Evolutionary conservation across 2,888 invertebrate species (phyloP).

Genomic region (Ormyrus labotus): DNA sequence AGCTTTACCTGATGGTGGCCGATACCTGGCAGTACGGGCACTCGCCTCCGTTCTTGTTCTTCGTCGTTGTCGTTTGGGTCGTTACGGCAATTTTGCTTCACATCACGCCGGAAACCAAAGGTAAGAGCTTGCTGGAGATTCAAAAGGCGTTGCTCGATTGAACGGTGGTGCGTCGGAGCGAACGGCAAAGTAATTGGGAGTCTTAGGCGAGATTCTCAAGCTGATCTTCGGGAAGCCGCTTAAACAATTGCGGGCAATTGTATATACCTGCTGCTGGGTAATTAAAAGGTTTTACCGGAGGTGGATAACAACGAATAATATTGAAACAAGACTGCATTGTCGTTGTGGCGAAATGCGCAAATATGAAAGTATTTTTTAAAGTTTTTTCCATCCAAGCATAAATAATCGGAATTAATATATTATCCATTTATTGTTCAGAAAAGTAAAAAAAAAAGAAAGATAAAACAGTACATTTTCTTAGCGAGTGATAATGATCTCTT

Average conservation of each 20-base stretch:
- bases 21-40: conserved; percentile 62
- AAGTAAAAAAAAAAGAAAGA: not conserved
- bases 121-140: conserved; percentile 65
- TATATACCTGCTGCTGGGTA: no score
- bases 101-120: conserved; percentile 66
- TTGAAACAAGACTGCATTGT: conserved; percentile 8
- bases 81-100: conserved; percentile 54
- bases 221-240: not conserved
- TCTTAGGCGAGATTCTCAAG: not conserved
- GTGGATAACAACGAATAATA: not conserved
- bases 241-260: not conserved
- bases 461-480: not conserved
- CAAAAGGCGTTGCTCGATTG: conserved; percentile 61
- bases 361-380: no score
- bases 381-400: no score
- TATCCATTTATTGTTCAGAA: not conserved
- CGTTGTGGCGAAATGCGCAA: not conserved
- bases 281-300: not conserved
- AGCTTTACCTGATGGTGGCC: conserved; percentile 63
- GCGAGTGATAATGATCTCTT: conserved; percentile 4
- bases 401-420: not conserved
- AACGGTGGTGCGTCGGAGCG: not conserved
- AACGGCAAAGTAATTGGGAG: not conserved
- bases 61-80: conserved; percentile 55
- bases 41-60: conserved; percentile 61